A percentile compares a stretch with the other conserved stretches of the same genome.
Conservation (phyloP, 2,888 invertebrate species). For the Nemoura dubitans region DNA sequence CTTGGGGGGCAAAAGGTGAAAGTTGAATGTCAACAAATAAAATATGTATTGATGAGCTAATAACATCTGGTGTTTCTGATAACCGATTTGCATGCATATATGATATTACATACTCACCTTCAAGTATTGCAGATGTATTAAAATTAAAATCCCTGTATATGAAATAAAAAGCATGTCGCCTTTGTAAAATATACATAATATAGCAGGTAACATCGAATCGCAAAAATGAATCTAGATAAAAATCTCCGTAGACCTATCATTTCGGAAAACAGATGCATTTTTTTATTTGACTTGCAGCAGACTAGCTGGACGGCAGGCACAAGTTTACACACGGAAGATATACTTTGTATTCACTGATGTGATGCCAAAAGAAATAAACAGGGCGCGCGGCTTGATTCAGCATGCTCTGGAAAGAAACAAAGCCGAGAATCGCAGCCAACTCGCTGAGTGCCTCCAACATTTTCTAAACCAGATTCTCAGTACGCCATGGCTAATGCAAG, state of each 20-base stretch:
- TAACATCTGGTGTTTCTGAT: conserved; percentile 14
- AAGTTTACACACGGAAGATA: conserved; percentile 29
- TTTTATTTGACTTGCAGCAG: background rate
- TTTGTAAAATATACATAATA: too few relatives aligned
- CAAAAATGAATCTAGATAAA: too few relatives aligned
- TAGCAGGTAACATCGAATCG: too few relatives aligned
- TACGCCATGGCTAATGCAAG: conserved; percentile 18
- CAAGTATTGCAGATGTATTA: too few relatives aligned
- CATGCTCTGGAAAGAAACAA: conserved; percentile 1
- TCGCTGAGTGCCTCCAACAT: background rate
- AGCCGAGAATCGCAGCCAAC: background rate
- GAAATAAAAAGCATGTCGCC: too few relatives aligned
- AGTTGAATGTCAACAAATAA: conserved; percentile 25
- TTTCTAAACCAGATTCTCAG: background rate
- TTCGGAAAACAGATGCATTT: background rate
- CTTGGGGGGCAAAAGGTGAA: conserved; percentile 22
- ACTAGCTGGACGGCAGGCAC: background rate
- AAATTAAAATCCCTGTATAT: too few relatives aligned
- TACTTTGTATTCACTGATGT: conserved; percentile 36
- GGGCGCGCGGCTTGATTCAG: background rate
- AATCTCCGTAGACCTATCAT: background rate
- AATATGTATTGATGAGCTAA: conserved; percentile 3
- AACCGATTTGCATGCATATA: background rate
- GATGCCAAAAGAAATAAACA: conserved; percentile 39
- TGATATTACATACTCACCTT: too few relatives aligned